Conservation (phyloP, 2,797 vertebrate genomes). For the Calcarius lapponicus region DNA sequence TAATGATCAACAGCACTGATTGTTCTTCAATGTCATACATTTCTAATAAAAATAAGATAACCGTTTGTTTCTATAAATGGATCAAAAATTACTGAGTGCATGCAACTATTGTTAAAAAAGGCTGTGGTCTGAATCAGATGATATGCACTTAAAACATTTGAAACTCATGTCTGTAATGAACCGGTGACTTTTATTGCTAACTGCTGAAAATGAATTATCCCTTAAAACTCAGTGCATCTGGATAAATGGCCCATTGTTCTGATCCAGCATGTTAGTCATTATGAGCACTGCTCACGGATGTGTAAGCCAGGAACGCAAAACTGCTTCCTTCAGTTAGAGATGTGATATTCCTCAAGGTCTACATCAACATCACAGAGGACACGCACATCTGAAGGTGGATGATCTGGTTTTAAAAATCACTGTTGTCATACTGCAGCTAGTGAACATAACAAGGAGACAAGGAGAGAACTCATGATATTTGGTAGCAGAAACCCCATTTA, state of each 20-base stretch:
- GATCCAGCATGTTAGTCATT: background rate
- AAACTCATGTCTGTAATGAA: background rate
- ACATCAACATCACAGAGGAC: background rate
- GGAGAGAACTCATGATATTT: background rate
- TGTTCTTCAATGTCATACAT: background rate
- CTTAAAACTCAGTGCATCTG: background rate
- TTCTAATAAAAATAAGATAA: background rate
- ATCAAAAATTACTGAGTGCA: background rate
- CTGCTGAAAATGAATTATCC: background rate
- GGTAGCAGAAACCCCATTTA: conserved; percentile 48
- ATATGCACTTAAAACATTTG: background rate
- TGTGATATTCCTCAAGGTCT: background rate
- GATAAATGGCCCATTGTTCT: conserved; percentile 12
- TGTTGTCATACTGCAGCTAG: background rate
- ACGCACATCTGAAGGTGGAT: background rate
- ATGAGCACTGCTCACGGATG: background rate
- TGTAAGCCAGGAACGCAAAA: background rate
- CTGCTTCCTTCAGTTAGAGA: background rate
- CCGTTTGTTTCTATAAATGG: background rate
- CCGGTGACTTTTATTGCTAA: background rate
- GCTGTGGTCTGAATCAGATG: background rate
- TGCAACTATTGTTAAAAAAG: background rate
- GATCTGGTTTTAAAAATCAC: background rate
- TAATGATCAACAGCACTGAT: background rate
- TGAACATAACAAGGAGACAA: background rate